Evolutionary conservation across 2,113 vertebrate species (phyloP), one percentile per base, ranked within the genome.

Genomic region (Junco hyemalis): DNA sequence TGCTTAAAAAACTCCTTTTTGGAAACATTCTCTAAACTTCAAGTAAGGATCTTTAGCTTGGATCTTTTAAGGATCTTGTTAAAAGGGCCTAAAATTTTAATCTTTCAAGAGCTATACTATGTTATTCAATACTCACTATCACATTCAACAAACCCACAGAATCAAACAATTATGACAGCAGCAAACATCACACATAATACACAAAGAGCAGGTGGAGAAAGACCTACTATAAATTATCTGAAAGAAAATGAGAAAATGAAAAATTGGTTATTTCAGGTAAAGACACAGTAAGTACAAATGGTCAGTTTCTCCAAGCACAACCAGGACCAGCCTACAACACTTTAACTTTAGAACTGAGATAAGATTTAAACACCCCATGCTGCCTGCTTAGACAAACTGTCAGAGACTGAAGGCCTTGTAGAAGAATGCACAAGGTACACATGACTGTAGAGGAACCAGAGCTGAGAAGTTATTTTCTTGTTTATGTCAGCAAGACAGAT

Each of bases 391-490:
- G 21, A 53, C 16, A 51, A 74, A 59, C 24, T 35, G 29, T 17
- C 44, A 69, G 31, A 82, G 40, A 47, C 31, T 11, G 28, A 54
- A 60, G 38, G 40, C 24, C 31, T 68, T 28, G 19, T 42, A 33
- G 14, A 57, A 36, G 31, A 57, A 66, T 0, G 4, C 22, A 36
- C 3, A 1, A 88, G 16, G 12, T 7, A 45, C 1, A 45, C 7
- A n/a, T 14, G 19, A 42, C 48, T 14, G 8, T 1, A 70, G 0
- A 68, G 53, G 21, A 82, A 54, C 24, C 29, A 8, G 11, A 82
- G 23, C 11, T 45, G 24, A 57, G 21, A 81, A 85, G 12, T n/a
- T 65, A 1, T 42, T 47, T 53, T 33, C 53, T 45, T 45, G 18
- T 68, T 65, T 47, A 38, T 11, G 2, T 24, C 59, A 86, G 36